These are phyloP conservation scores for Notothenia coriiceps DNA, from an alignment of 2,113 vertebrate species.

Conservation along the genomic window DNA sequence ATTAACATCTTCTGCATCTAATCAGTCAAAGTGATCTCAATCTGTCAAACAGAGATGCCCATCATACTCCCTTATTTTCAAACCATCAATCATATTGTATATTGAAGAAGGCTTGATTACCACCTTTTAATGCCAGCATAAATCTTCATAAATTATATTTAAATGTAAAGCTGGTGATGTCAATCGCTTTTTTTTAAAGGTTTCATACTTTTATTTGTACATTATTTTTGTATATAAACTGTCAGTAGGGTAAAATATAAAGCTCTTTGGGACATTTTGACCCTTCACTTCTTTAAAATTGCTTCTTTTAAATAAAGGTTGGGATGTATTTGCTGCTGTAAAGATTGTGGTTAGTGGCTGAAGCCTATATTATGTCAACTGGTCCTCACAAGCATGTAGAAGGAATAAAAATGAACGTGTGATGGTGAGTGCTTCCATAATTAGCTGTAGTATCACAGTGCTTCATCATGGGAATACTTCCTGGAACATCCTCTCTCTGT, in stretches of 20 bases:
- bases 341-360: background rate
- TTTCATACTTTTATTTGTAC: background rate
- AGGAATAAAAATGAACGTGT: background rate
- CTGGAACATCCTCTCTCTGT: slow-evolving; percentile 45
- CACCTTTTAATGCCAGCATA: too few species aligned
- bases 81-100: slow-evolving; percentile 9
- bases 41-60: slow-evolving; percentile 14
- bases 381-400: slow-evolving; percentile 5
- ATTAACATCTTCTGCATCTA: slow-evolving; percentile 26
- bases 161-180: background rate
- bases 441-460: slow-evolving; percentile 44
- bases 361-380: background rate
- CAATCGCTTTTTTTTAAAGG: background rate
- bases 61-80: background rate
- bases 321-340: background rate
- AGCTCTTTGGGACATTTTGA: too few species aligned
- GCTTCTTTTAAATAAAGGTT: background rate
- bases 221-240: background rate
- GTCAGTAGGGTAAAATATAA: too few species aligned
- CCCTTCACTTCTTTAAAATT: background rate
- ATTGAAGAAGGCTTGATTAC: background rate
- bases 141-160: slow-evolving; percentile 5
- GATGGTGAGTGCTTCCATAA: slow-evolving; percentile 44
- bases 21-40: slow-evolving; percentile 38
- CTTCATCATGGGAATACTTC: slow-evolving; percentile 59